phyloP scores from a whole-genome alignment of 30 jellyfish, hydroid and myxozoan species.

The Turritopsis dohrnii region DNA sequence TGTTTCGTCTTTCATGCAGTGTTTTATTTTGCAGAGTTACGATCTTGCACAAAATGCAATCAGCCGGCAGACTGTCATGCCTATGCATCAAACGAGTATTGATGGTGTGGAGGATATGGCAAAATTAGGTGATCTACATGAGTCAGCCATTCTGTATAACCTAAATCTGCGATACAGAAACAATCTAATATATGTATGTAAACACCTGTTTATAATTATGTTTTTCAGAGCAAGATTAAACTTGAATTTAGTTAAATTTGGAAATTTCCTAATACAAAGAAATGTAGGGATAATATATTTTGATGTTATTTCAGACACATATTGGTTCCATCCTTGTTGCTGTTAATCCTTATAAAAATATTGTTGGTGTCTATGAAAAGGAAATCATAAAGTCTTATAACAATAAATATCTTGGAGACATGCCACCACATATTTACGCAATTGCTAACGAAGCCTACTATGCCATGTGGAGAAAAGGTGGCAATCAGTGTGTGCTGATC shows the following conservation, averaged over 20 bases:
- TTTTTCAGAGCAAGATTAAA: not conserved
- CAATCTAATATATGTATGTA: conserved; percentile 68
- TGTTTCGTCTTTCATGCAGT: too few relatives aligned
- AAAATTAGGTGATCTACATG: conserved; percentile 91
- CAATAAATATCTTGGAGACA: conserved; percentile 84
- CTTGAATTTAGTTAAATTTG: too few relatives aligned
- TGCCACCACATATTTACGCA: conserved; percentile 98
- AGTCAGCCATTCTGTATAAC: conserved; percentile 88
- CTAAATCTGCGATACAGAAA: conserved; percentile 60
- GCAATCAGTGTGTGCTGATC: conserved; percentile 95
- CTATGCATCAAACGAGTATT: conserved; percentile 96
- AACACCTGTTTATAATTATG: not conserved
- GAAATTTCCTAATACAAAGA: too few relatives aligned
- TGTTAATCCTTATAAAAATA: conserved; percentile 85
- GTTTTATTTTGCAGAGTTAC: conserved; percentile 43
- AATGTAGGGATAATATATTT: too few relatives aligned
- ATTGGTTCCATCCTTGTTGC: conserved; percentile 98
- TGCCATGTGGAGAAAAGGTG: conserved; percentile 98
- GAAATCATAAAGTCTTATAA: conserved; percentile 56
- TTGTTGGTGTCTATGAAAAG: conserved; percentile 53
- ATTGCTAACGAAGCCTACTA: conserved; percentile 96
- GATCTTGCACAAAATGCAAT: conserved; percentile 37
- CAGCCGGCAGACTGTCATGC: conserved; percentile 50
- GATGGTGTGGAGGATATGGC: conserved; percentile 98
- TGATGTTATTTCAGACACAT: conserved; percentile 56